A percentile compares a stretch with the other conserved stretches of the same genome.
phyloP scores from a whole-genome alignment of 1,140 invertebrate genomes.

The Listronotus bonariensis region DNA sequence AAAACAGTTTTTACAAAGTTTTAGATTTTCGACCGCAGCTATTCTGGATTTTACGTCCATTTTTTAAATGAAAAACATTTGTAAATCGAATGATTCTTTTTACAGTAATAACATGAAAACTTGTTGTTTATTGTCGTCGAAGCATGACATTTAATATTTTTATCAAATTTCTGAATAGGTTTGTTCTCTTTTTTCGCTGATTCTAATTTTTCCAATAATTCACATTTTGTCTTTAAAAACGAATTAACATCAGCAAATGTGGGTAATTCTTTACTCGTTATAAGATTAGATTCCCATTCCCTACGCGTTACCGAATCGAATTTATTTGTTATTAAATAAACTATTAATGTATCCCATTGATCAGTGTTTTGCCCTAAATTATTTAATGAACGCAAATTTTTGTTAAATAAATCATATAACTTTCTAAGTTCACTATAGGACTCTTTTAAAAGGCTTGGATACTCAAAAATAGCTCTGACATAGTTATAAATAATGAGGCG shows the following conservation, averaged over 20 bases:
- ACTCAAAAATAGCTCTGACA: conserved; percentile 2
- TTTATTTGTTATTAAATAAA: too few relatives aligned
- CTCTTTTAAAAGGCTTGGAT: not conserved
- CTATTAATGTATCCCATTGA: too few relatives aligned
- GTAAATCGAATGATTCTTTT: conserved; percentile 10
- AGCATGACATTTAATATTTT: not conserved
- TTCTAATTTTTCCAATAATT: conserved; percentile 17
- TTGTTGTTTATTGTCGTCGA: not conserved
- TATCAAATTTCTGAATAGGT: not conserved
- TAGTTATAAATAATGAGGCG: too few relatives aligned
- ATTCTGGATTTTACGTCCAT: not conserved
- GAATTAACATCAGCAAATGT: conserved; percentile 5
- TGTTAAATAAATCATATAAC: too few relatives aligned
- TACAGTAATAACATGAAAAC: conserved; percentile 19
- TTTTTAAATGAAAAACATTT: conserved; percentile 20
- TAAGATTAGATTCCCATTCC: conserved; percentile 4
- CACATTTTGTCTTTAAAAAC: conserved; percentile 18
- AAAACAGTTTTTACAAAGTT: too few relatives aligned
- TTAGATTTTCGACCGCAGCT: not conserved
- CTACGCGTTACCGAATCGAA: conserved; percentile 2
- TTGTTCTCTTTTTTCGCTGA: not conserved
- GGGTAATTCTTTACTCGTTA: not conserved
- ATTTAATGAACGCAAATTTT: too few relatives aligned
- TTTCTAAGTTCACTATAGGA: conserved; percentile 14
- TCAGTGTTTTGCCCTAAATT: too few relatives aligned